Base-by-base conservation (phyloP, 30 jellyfish, hydroid and myxozoan genomes). In the Aurelia aurita region DNA sequence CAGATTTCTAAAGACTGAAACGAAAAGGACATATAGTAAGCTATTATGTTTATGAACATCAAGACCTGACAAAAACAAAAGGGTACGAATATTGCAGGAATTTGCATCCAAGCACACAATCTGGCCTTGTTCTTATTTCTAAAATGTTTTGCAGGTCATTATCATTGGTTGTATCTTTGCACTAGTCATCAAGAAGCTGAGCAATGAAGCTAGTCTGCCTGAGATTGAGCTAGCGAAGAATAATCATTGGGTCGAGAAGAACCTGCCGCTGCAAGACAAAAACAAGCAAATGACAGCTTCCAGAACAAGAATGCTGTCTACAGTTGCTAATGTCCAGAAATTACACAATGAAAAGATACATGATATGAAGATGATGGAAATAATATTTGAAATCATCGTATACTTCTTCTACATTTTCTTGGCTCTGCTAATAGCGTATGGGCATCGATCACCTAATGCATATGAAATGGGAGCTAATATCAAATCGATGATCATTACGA, bases 401-500 rank as follows among this genome's bases (percentile, higher is more conserved):
- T 91, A 78, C 44, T 19, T 86, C 22, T 11, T 80, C 32, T 91
- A 91, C 70, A 43, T 91, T 2, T 65, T 76, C 29, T 79, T 91
- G 58, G 89, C 69, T 20, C 69, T 91, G 85, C 51, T 86, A 85
- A 91, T 91, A 22, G 91, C 96, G 21, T 91, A 91, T 66, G 98
- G 97, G 1, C 98, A 82, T 69, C 88, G 98, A 71, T 96, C 92
- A 18, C 97, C 98, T 4, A 60, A 79, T 62, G 98, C 98, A 15
- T 85, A 69, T 68, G 32, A 12, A 7, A 79, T 91, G 91, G 74
- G 91, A 5, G 39, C 45, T 1, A 51, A 85, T 44, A 44, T 91
- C 47, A 47, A 91, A 35, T 8, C 57, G 4, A 69, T 91, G 83
- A 43, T 86, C 74, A 51, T 72, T 60, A 79, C 90, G 10, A 71